Evolutionary conservation across 37 sponge, comb jelly and placozoan species (phyloP), one percentile per base, ranked within the genome.

Genomic region (Geodia barretti): DNA sequence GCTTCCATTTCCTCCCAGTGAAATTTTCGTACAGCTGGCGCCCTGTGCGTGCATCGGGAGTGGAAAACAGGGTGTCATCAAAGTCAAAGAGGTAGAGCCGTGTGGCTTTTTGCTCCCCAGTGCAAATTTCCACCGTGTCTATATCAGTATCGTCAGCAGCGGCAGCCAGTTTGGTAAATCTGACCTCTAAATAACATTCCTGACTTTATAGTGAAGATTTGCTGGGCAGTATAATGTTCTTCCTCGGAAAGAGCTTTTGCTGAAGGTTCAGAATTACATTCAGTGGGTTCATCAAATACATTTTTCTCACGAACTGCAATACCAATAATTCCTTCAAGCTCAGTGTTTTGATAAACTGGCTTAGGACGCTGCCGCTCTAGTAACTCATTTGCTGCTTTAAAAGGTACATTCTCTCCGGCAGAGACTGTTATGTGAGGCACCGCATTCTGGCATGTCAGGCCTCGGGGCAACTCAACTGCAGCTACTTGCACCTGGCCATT

Each of bases 341-440:
- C 20, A 0, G 8, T n/a, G n/a, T n/a, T n/a, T 4, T n/a, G 0
- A 30, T 37, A 14, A 14, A 76, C 29, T 0, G 61, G 26, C 24
- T 72, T 28, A 4, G 58, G 39, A 14, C 41, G 23, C 4, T 62
- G 24, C 3, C 40, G 21, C 36, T 75, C 33, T 36, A 96, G 81
- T 81, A 96, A 54, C 43, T 74, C 76, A 66, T 92, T 92, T 11
- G 96, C 70, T 29, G 84, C 37, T 58, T 87, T 92, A 1, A 93
- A 81, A 21, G 73, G 29, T 2, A 79, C 82, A 17, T 62, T 64
- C 1, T 62, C n/a, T 11, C 68, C 75, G n/a, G 81, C 77, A 4
- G 91, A 89, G 60, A 96, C 76, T 72, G 96, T 96, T 68, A 96
- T 82, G 72, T 96, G 96, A n/a, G 96, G 93, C 37, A 33, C 5